Evolutionary conservation across 2,888 invertebrate genomes (phyloP).

Genomic region (Nasonovia ribisnigri): DNA sequence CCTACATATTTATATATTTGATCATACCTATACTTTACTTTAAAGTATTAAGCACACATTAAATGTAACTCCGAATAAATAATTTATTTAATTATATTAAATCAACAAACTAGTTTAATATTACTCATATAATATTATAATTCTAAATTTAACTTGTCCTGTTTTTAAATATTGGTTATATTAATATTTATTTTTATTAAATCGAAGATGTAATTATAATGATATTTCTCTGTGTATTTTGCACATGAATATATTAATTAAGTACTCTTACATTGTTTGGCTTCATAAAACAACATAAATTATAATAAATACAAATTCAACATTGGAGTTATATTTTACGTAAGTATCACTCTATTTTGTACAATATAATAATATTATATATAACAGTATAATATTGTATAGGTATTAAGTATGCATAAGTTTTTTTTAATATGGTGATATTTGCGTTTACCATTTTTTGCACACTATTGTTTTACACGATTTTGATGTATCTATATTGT

Average conservation of each 20-base stretch:
- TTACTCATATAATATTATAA: neutral
- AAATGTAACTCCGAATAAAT: neutral
- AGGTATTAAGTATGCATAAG: neutral
- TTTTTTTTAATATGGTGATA: neutral
- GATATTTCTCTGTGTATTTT: neutral
- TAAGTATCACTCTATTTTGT: neutral
- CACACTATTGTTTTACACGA: neutral
- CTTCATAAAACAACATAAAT: neutral
- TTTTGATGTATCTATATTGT: neutral
- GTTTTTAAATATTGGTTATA: neutral
- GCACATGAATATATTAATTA: neutral
- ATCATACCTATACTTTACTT: neutral
- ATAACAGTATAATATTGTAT: no score
- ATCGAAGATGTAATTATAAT: neutral
- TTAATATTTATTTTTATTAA: neutral
- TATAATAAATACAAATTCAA: no score
- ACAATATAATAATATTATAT: neutral
- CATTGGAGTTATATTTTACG: neutral
- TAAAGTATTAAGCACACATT: neutral
- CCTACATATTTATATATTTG: no score
- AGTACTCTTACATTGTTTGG: neutral
- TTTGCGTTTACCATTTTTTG: neutral
- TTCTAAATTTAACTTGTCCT: neutral
- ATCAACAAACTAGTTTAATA: neutral
- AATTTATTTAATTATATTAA: neutral